Evolutionary conservation across 1,140 invertebrate species (phyloP).

Genomic region (Drosophila sechellia): DNA sequence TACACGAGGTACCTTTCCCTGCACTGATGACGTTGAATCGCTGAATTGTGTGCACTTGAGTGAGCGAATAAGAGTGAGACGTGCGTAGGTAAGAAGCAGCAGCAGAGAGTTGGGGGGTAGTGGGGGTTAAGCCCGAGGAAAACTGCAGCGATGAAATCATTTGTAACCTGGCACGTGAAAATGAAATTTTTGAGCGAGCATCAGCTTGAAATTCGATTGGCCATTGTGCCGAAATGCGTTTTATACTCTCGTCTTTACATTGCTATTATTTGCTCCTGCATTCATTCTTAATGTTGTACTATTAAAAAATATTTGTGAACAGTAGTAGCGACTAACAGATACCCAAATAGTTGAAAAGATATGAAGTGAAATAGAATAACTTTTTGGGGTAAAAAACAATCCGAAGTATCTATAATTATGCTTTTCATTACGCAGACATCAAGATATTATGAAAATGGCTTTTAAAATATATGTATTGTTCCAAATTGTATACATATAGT

Average conservation of each 20-base stretch:
- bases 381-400: too few relatives aligned
- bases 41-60: constrained; percentile 39
- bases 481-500: too few relatives aligned
- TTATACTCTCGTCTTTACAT: constrained; percentile 21
- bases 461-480: too few relatives aligned
- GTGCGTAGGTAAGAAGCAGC: constrained; percentile 3
- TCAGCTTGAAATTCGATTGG: constrained; percentile 46
- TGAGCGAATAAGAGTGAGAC: constrained; percentile 14
- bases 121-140: background rate
- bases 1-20: background rate
- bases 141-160: constrained; percentile 50
- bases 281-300: background rate
- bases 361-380: too few relatives aligned
- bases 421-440: too few relatives aligned
- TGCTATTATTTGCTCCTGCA: constrained; percentile 5
- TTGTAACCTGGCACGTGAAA: constrained; percentile 61
- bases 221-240: constrained; percentile 46
- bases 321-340: background rate
- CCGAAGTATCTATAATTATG: too few relatives aligned
- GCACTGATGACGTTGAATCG: constrained; percentile 35
- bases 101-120: constrained; percentile 1
- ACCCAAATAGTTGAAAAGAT: background rate
- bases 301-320: background rate
- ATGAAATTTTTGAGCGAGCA: constrained; percentile 49
- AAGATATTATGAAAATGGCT: too few relatives aligned